phyloP scores from a whole-genome alignment of 1,140 invertebrate species.

The Drosophila simulans region DNA sequence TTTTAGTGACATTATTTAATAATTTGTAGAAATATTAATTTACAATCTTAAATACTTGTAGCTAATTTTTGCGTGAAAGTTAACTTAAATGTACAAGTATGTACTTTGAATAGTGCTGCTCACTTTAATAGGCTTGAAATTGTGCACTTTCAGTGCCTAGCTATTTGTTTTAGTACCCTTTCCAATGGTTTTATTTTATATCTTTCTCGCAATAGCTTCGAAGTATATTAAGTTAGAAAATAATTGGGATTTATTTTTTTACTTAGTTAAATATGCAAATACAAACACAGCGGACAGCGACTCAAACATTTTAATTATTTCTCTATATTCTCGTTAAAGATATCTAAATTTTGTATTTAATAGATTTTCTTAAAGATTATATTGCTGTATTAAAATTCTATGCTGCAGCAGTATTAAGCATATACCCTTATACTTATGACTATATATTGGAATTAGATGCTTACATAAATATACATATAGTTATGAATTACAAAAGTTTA shows the following conservation, averaged over 20 bases:
- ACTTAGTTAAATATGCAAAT: conserved; percentile 32
- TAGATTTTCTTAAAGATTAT: conserved; percentile 33
- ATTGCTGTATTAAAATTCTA: conserved; percentile 45
- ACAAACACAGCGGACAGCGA: conserved; percentile 27
- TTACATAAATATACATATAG: conserved; percentile 20
- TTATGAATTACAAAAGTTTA: conserved; percentile 40
- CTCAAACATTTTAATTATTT: conserved; percentile 33
- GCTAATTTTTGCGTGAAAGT: conserved; percentile 61
- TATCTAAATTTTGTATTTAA: conserved; percentile 24
- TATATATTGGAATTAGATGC: conserved; percentile 53
- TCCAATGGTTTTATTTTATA: conserved; percentile 66
- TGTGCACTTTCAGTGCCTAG: conserved; percentile 71
- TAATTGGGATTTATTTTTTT: conserved; percentile 22
- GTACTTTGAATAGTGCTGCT: conserved; percentile 18
- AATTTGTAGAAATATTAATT: conserved; percentile 69
- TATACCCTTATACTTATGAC: conserved; percentile 34
- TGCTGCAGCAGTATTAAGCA: conserved; percentile 27
- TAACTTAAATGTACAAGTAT: conserved; percentile 31
- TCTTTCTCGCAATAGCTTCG: conserved; percentile 27
- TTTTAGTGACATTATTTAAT: conserved; percentile 61
- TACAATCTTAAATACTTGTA: conserved; percentile 67
- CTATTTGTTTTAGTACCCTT: conserved; percentile 71
- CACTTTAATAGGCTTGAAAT: conserved; percentile 61
- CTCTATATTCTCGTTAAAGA: conserved; percentile 32
- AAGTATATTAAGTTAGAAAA: conserved; percentile 58